A percentile compares a stretch with the other conserved stretches of the same genome.
Evolutionary conservation across 2,113 vertebrate genomes (phyloP).

Genomic region (Hippocampus mohnikei): DNA sequence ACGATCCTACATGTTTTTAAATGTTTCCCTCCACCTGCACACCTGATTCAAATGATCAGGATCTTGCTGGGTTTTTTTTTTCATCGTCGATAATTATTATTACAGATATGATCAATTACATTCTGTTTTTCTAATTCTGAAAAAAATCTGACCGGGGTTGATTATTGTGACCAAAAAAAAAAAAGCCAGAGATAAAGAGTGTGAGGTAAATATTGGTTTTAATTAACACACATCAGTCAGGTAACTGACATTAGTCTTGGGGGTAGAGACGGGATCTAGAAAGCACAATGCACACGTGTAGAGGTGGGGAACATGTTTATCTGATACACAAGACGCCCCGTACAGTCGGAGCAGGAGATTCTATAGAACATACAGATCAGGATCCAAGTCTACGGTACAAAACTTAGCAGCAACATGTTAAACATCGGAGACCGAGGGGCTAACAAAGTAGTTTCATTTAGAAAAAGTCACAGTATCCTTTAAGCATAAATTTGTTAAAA

Average conservation of each 20-base stretch:
- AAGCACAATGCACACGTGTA: slow-evolving; percentile 87
- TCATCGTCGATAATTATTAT: no score
- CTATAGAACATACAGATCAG: slow-evolving; percentile 78
- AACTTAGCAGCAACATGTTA: slow-evolving; percentile 99
- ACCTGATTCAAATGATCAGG: no score
- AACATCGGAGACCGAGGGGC: slow-evolving; percentile 81
- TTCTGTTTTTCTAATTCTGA: no score
- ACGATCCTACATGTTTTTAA: no score
- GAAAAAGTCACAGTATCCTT: slow-evolving; percentile 89
- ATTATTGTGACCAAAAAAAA: slow-evolving; percentile 33
- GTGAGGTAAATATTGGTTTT: slow-evolving; percentile 95
- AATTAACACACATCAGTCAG: slow-evolving; percentile 97
- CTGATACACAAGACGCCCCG: slow-evolving; percentile 82
- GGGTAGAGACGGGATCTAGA: slow-evolving; percentile 77
- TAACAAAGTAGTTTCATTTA: slow-evolving; percentile 91
- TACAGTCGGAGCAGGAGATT: slow-evolving; percentile 77
- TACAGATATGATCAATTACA: no score
- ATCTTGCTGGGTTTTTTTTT: no score
- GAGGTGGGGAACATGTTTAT: slow-evolving; percentile 80
- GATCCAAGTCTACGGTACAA: slow-evolving; percentile 88
- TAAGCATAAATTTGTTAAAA: slow-evolving; percentile 83
- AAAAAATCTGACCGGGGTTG: neutral
- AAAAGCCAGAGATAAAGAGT: slow-evolving; percentile 44
- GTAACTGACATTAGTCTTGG: slow-evolving; percentile 90
- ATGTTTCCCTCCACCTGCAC: no score